Evolutionary conservation across 2,797 vertebrate genomes (phyloP).

Genomic region (Liasis olivaceus): DNA sequence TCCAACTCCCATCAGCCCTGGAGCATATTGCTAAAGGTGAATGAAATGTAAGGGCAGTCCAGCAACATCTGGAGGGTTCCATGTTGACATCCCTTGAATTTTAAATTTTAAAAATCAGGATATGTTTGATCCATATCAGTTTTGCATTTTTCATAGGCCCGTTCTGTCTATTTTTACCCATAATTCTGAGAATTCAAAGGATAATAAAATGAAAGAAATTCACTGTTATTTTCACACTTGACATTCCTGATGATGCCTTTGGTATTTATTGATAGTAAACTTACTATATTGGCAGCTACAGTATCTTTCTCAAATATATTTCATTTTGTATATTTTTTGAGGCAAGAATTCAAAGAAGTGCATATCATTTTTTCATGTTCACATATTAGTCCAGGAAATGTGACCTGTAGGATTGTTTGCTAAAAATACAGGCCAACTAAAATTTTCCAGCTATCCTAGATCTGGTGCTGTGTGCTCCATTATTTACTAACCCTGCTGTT

Average conservation of each 20-base stretch:
- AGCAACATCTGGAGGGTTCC: not conserved
- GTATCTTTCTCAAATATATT: not conserved
- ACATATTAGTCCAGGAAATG: not conserved
- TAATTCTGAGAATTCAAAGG: not conserved
- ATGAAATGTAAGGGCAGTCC: not conserved
- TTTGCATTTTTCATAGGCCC: not conserved
- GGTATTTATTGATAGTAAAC: not conserved
- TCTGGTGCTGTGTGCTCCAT: not conserved
- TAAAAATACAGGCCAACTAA: not conserved
- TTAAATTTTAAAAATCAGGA: not conserved
- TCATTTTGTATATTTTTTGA: not conserved
- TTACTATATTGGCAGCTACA: not conserved
- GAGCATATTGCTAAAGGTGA: not conserved
- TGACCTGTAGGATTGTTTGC: not conserved
- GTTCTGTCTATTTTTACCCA: too few species aligned
- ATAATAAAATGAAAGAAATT: not conserved
- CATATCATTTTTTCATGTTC: not conserved
- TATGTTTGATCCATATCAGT: not conserved
- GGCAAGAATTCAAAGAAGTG: not conserved
- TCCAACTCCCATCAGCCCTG: not conserved
- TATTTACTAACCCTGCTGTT: too few species aligned
- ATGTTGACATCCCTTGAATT: not conserved
- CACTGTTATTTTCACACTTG: not conserved
- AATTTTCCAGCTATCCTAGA: not conserved
- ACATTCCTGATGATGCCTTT: not conserved